phyloP scores from a whole-genome alignment of 2,888 invertebrate species.

The Agrotis ipsilon region DNA sequence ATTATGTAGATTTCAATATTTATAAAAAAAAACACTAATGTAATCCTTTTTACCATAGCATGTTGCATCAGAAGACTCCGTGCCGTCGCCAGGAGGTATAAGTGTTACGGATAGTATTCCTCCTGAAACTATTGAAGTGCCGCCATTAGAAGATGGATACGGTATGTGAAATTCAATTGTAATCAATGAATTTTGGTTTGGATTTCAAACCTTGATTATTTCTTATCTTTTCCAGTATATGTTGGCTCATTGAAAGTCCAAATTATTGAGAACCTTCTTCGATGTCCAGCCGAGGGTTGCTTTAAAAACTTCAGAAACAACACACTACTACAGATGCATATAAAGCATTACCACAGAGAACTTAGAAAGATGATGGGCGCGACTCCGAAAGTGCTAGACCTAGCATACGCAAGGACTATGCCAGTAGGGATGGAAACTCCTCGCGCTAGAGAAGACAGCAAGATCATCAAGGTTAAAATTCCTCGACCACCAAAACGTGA shows the following conservation, averaged over 20 bases:
- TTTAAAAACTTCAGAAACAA: slow-evolving; percentile 97
- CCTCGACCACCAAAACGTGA: slow-evolving; percentile 78
- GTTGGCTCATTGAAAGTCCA: slow-evolving; percentile 92
- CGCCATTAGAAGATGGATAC: slow-evolving; percentile 83
- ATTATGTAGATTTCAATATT: neutral
- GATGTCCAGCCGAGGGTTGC: slow-evolving; percentile 96
- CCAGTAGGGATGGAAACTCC: slow-evolving; percentile 68
- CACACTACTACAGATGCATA: slow-evolving; percentile 97
- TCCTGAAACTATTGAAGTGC: slow-evolving; percentile 58
- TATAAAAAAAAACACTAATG: neutral
- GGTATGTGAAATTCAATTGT: slow-evolving; percentile 69
- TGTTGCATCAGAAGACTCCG: slow-evolving; percentile 3
- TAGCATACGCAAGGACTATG: slow-evolving; percentile 95
- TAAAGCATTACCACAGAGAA: slow-evolving; percentile 98
- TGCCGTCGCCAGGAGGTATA: slow-evolving; percentile 18
- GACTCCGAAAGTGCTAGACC: slow-evolving; percentile 96
- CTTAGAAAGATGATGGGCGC: slow-evolving; percentile 94
- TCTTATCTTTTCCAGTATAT: slow-evolving; percentile 80
- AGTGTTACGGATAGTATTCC: slow-evolving; percentile 18
- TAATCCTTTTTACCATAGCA: slow-evolving; percentile 9
- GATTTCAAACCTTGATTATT: neutral
- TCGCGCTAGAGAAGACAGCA: slow-evolving; percentile 65
- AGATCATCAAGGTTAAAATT: slow-evolving; percentile 81
- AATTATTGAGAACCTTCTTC: slow-evolving; percentile 93
- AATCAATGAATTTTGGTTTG: too few relatives aligned